Evolutionary conservation across 2,113 vertebrate species (phyloP).

Genomic region (Melozone crissalis): DNA sequence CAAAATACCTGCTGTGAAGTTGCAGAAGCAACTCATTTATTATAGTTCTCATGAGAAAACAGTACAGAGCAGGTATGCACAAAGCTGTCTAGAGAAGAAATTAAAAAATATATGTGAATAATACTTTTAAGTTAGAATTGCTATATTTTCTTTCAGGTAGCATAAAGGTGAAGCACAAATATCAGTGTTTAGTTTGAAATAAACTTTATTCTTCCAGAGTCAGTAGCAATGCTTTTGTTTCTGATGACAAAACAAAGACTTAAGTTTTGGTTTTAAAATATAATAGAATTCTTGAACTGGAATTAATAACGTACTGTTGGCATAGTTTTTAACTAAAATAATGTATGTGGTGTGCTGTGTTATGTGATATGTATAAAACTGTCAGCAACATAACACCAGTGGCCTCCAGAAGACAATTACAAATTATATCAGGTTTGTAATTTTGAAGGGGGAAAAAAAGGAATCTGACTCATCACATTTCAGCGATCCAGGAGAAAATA

Average conservation of each 20-base stretch:
- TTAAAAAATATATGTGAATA: not conserved
- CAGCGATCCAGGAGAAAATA: not conserved
- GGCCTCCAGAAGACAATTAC: not conserved
- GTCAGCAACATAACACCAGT: not conserved
- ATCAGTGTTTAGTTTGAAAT: not conserved
- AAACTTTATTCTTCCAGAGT: not conserved
- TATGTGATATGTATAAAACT: not conserved
- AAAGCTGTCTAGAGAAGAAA: not conserved
- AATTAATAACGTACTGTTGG: not conserved
- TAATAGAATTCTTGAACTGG: not conserved
- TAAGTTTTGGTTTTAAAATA: not conserved
- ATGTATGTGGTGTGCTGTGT: not conserved
- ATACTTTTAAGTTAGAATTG: conserved; percentile 52
- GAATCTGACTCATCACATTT: not conserved
- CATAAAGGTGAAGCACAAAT: not conserved
- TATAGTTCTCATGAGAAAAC: conserved; percentile 5
- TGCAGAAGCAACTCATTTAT: conserved; percentile 47
- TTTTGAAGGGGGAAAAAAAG: not conserved
- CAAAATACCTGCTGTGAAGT: conserved; percentile 59
- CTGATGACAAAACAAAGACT: not conserved
- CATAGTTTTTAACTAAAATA: not conserved
- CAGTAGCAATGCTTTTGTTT: not conserved
- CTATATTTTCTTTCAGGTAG: conserved; percentile 15
- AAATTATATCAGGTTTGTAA: not conserved
- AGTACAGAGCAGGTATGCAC: not conserved